These are phyloP conservation scores for Nephrotoma guestfalica DNA, from an alignment of 2,888 invertebrate genomes.

Conservation along the genomic window DNA sequence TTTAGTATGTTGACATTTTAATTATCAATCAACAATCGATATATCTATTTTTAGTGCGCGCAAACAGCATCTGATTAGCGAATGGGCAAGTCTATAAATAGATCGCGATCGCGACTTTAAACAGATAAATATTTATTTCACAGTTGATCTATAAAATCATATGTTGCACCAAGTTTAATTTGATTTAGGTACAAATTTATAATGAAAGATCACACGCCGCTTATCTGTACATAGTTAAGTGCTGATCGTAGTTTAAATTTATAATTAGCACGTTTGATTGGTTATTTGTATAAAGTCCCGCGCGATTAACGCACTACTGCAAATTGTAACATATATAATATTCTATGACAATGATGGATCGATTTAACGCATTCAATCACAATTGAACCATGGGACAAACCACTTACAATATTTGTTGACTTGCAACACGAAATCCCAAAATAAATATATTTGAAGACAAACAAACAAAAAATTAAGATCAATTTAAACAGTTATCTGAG, in stretches of 20 bases:
- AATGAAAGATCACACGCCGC: neutral
- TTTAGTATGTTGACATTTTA: neutral
- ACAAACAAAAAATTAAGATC: neutral
- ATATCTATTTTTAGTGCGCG: neutral
- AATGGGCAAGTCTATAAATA: neutral
- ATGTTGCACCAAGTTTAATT: neutral
- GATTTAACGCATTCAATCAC: neutral
- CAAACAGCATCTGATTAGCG: neutral
- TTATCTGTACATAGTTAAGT: neutral
- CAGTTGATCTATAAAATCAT: neutral
- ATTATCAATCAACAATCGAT: neutral
- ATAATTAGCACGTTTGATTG: neutral
- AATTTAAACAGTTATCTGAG: neutral
- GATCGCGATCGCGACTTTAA: neutral
- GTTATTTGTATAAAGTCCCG: neutral
- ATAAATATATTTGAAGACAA: neutral
- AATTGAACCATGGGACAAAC: neutral
- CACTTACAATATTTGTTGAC: neutral
- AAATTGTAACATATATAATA: neutral
- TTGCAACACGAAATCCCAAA: neutral
- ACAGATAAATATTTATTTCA: neutral
- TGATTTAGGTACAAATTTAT: neutral
- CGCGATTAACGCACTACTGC: neutral
- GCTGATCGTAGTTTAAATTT: neutral
- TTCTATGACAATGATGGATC: neutral